Evolutionary conservation across 2,113 vertebrate species (phyloP).

Genomic region (Centrocercus urophasianus): DNA sequence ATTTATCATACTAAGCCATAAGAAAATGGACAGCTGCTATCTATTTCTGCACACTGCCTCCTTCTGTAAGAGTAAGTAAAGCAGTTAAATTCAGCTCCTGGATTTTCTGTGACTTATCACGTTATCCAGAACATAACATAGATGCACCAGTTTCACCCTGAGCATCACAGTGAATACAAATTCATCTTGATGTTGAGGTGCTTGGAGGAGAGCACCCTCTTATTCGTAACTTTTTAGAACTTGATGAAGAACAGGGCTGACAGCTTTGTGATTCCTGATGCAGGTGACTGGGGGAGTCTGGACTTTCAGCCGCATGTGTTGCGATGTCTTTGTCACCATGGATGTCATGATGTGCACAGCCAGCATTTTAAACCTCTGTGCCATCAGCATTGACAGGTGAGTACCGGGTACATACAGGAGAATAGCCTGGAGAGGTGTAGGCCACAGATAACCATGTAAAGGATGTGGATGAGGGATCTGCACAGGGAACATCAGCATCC

Average conservation of each 20-base stretch:
- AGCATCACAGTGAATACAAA: background rate
- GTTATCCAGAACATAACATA: background rate
- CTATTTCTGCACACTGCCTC: background rate
- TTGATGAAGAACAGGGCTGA: slow-evolving; percentile 11
- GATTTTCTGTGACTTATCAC: background rate
- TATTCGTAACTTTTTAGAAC: background rate
- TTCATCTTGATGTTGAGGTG: background rate
- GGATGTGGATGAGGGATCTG: background rate
- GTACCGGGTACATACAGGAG: background rate
- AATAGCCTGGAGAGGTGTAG: background rate
- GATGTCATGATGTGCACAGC: slow-evolving; percentile 99
- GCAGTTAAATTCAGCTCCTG: background rate
- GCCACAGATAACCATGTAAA: background rate
- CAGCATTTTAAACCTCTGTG: slow-evolving; percentile 96
- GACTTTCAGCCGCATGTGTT: slow-evolving; percentile 91
- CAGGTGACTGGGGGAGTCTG: slow-evolving; percentile 88
- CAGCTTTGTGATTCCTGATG: slow-evolving; percentile 28
- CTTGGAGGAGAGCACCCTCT: background rate
- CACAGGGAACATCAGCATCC: accelerated
- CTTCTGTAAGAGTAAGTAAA: background rate
- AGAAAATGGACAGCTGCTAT: background rate
- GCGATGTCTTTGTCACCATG: slow-evolving; percentile 92
- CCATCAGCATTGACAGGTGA: slow-evolving; percentile 98
- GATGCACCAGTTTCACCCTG: background rate
- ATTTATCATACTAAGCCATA: background rate